A percentile compares a stretch with the other conserved stretches of the same genome.
Conservation (phyloP, 2,888 invertebrate species). For the Cheilosia variabilis region DNA sequence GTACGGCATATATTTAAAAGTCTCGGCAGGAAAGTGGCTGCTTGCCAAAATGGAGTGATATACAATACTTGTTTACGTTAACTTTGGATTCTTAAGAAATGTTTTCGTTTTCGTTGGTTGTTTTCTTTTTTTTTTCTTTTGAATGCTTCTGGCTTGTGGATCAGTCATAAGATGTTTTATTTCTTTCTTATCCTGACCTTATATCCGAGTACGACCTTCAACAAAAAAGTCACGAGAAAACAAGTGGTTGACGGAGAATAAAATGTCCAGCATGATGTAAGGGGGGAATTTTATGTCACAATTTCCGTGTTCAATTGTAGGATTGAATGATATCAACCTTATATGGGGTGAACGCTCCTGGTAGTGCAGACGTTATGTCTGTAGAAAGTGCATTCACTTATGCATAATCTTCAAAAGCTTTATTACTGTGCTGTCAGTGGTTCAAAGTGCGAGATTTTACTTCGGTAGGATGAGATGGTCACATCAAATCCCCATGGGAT, state of each 20-base stretch:
- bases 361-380: no score
- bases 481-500: no score
- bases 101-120: background rate
- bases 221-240: slow-evolving; percentile 1
- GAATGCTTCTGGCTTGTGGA: background rate
- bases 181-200: background rate
- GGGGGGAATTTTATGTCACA: background rate
- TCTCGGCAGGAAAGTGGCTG: slow-evolving; percentile 5
- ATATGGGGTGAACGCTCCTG: background rate
- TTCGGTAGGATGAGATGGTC: no score
- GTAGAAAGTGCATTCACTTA: no score
- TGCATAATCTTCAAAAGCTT: no score
- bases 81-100: background rate
- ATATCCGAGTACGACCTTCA: background rate
- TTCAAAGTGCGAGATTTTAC: no score
- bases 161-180: background rate
- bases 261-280: background rate
- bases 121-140: background rate
- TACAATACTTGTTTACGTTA: background rate
- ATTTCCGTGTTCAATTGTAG: background rate
- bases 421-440: no score
- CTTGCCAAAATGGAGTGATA: slow-evolving; percentile 2
- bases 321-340: background rate
- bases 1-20: background rate
- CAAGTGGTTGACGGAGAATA: background rate